Conservation (phyloP, 2,113 vertebrate species). For the Anolis sagrei region DNA sequence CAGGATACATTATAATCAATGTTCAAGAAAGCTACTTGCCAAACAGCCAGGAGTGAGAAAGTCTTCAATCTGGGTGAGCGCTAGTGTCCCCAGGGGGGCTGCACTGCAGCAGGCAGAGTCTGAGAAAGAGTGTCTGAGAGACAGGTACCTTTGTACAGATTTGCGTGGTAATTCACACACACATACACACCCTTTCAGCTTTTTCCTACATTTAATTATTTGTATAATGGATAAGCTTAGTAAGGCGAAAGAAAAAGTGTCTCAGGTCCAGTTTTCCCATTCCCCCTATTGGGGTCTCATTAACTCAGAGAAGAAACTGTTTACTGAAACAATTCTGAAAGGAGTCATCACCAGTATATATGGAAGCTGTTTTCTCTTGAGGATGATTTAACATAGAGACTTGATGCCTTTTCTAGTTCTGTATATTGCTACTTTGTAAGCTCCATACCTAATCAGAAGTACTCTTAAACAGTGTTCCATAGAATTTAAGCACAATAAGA, state of each 20-base stretch:
- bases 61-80: too few relatives aligned
- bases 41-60: not conserved
- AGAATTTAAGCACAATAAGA: not conserved
- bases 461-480: not conserved
- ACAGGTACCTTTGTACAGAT: not conserved
- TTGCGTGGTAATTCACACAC: not conserved
- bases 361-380: not conserved
- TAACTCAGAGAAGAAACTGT: not conserved
- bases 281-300: too few relatives aligned
- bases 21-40: not conserved
- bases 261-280: too few relatives aligned
- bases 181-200: not conserved
- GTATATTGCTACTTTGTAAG: too few relatives aligned
- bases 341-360: too few relatives aligned
- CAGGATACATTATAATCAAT: conserved; percentile 16
- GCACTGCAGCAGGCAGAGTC: not conserved
- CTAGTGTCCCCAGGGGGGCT: not conserved
- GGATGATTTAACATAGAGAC: not conserved
- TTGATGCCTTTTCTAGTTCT: too few relatives aligned
- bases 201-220: not conserved
- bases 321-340: not conserved
- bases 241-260: not conserved
- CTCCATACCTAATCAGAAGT: not conserved
- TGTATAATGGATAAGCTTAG: not conserved
- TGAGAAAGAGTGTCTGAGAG: not conserved